Percentiles rank a stretch among this genome's conserved stretches.
Conservation (phyloP, 2,888 invertebrate species). For the Hirudinaria manillensis region DNA sequence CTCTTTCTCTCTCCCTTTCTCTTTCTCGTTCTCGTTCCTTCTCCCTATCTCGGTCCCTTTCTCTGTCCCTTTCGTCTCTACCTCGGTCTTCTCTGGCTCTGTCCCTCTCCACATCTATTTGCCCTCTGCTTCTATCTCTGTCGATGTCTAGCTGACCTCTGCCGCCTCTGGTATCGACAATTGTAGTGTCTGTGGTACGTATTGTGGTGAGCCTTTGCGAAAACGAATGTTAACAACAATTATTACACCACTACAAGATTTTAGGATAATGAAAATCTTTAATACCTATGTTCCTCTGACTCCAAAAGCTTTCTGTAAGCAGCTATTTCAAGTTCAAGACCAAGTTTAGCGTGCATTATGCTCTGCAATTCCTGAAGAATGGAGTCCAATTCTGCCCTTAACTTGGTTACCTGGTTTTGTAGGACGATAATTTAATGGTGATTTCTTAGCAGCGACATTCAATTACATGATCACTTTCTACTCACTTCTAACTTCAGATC, state of each 20-base stretch:
- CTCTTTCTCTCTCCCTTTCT: slow-evolving; percentile 23
- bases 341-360: slow-evolving; percentile 34
- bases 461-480: too few relatives aligned
- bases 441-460: not conserved
- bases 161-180: slow-evolving; percentile 11
- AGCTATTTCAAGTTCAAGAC: slow-evolving; percentile 32
- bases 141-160: not conserved
- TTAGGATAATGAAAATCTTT: not conserved
- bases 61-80: not conserved
- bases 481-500: slow-evolving; percentile 30
- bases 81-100: not conserved
- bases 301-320: slow-evolving; percentile 34
- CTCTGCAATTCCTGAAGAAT: slow-evolving; percentile 30
- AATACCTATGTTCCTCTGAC: slow-evolving; percentile 30
- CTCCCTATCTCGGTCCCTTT: slow-evolving; percentile 22
- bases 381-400: slow-evolving; percentile 33
- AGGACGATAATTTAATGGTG: not conserved
- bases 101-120: slow-evolving; percentile 11
- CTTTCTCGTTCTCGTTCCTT: slow-evolving; percentile 24
- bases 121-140: not conserved
- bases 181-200: slow-evolving; percentile 16
- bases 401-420: slow-evolving; percentile 29
- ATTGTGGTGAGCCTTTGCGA: slow-evolving; percentile 18
- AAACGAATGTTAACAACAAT: not conserved
- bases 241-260: not conserved